phyloP scores from a whole-genome alignment of 2,113 vertebrate genomes.

The Narcine bancroftii region DNA sequence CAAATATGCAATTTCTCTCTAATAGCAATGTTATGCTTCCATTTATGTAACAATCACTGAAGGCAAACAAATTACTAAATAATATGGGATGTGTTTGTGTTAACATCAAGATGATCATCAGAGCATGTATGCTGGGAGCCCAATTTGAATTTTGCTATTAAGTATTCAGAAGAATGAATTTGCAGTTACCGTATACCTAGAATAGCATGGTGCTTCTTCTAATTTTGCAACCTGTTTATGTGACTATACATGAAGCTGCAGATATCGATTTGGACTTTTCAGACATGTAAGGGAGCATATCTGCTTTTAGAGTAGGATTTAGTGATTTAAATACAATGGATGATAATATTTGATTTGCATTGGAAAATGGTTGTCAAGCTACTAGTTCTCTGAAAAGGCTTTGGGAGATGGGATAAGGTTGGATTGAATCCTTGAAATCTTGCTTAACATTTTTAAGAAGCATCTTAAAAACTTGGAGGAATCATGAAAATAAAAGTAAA shows the following conservation, averaged over 20 bases:
- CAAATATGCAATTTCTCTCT: background rate
- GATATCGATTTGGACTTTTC: background rate
- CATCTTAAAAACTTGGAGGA: background rate
- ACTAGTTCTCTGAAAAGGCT: background rate
- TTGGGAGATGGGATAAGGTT: background rate
- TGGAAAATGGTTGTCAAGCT: background rate
- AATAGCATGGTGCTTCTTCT: background rate
- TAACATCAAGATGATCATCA: background rate
- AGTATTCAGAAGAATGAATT: background rate
- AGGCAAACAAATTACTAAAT: background rate
- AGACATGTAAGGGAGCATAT: background rate
- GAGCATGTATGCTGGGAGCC: background rate
- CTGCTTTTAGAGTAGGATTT: background rate
- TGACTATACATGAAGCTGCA: background rate
- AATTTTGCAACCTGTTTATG: background rate
- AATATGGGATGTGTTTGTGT: background rate
- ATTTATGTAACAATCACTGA: background rate
- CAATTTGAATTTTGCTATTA: background rate
- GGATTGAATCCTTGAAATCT: background rate
- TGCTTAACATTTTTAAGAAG: background rate
- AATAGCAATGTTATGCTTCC: background rate
- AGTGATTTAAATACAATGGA: background rate
- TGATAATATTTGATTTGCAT: background rate
- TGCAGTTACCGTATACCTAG: background rate
- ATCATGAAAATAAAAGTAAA: background rate